A percentile compares a stretch with the other conserved stretches of the same genome.
These are phyloP conservation scores for Trypoxylon attenuatum DNA, from an alignment of 2,888 invertebrate genomes.

Conservation along the genomic window DNA sequence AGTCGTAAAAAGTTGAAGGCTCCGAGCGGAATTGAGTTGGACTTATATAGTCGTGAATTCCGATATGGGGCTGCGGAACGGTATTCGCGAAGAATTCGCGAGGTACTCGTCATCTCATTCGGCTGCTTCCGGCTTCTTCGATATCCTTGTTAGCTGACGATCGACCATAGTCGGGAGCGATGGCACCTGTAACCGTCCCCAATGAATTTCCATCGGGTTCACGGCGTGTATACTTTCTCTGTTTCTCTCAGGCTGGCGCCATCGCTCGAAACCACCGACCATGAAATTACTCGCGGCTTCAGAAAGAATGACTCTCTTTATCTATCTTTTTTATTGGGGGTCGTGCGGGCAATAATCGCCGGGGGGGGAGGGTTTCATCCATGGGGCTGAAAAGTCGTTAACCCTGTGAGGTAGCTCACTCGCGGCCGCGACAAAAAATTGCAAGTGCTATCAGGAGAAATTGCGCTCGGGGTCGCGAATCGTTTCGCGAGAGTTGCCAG, in stretches of 20 bases:
- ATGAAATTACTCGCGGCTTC: slow-evolving; percentile 45
- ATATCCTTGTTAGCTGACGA: slow-evolving; percentile 42
- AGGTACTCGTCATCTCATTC: no score
- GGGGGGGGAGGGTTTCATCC: not conserved
- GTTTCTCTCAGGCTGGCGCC: slow-evolving; percentile 19
- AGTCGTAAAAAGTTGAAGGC: not conserved
- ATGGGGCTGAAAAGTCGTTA: not conserved
- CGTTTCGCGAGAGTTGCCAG: not conserved
- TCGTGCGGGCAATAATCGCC: not conserved
- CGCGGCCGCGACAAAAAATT: slow-evolving; percentile 6
- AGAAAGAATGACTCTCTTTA: not conserved
- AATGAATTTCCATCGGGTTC: slow-evolving; percentile 39
- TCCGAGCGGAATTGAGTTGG: not conserved
- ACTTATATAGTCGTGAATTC: not conserved
- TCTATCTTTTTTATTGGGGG: not conserved
- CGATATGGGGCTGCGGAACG: not conserved
- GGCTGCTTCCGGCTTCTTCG: no score
- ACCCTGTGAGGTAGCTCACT: no score
- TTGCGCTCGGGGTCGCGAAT: not conserved
- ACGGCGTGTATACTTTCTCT: no score
- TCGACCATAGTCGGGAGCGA: slow-evolving; percentile 37
- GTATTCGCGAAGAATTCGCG: not conserved
- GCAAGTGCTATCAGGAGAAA: not conserved
- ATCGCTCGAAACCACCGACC: slow-evolving; percentile 41
- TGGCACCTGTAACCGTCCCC: slow-evolving; percentile 17